Evolutionary conservation across 2,888 invertebrate species (phyloP).

Genomic region (Apamea monoglypha): DNA sequence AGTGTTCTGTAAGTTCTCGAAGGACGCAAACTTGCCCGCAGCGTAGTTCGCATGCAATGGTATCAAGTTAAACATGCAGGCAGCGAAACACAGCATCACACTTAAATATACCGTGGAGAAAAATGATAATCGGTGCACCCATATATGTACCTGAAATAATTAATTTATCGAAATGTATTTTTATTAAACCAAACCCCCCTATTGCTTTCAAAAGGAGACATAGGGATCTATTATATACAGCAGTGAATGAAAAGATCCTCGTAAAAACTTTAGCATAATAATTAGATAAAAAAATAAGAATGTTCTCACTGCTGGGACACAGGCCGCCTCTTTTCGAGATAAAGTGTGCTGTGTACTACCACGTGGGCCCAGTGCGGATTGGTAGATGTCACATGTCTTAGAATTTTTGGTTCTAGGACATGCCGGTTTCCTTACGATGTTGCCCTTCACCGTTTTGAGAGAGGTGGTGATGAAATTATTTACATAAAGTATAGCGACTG

Average conservation of each 20-base stretch:
- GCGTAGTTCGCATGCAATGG: constrained; percentile 53
- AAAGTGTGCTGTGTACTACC: too few species aligned
- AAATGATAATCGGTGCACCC: constrained; percentile 61
- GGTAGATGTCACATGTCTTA: too few species aligned
- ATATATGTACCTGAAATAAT: constrained; percentile 65
- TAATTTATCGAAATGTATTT: neutral
- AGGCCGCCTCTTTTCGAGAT: neutral
- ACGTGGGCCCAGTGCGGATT: too few species aligned
- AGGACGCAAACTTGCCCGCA: constrained; percentile 34
- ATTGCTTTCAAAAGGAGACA: neutral
- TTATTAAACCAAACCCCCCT: too few species aligned
- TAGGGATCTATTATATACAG: neutral
- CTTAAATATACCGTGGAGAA: constrained; percentile 52
- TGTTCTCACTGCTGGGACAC: neutral
- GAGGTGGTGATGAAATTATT: neutral
- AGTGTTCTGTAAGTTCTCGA: constrained; percentile 43
- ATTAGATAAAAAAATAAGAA: neutral
- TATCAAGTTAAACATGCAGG: constrained; percentile 49
- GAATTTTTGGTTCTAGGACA: too few species aligned
- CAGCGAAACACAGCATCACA: constrained; percentile 21
- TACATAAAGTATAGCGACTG: neutral
- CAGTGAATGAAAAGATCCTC: neutral
- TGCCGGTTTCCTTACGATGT: too few species aligned
- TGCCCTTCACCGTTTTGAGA: too few species aligned
- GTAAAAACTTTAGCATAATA: neutral